Evolutionary conservation across 2,888 invertebrate species (phyloP), one percentile per base, ranked within the genome.

Genomic region (Amphiduros pacificus): DNA sequence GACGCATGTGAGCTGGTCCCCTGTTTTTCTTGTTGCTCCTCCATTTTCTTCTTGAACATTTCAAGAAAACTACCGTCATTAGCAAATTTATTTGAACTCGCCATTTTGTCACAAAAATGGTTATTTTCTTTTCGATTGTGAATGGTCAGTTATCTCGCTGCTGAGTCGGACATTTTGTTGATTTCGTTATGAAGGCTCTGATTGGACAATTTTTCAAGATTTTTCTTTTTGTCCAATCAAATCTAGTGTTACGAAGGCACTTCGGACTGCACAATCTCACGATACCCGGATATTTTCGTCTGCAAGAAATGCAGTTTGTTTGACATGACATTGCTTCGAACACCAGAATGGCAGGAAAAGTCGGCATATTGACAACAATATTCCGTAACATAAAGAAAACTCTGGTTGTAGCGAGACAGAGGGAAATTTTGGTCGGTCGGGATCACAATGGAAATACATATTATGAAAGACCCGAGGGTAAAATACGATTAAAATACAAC

Each of bases 31-130:
- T 50, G 49, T 24, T 61, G 26, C 28, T 61, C 61, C 28, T 61
- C 56, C 61, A 61, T 56, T 29, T 91, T 92, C 82, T 67, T 67
- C 40, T 93, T 93, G 75, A 94, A 94, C 87, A 93, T 90, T 81
- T 93, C 93, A 75, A 94, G 85, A 77, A 94, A 94, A 67, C 92
- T 91, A 2, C 94, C 94, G 78, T 94, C 94, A 80, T 94, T 94
- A 77, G 91, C 91, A 75, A 91, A 91, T 62, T 70, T 73, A 60
- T 77, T 77, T 75, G 24, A 6, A 27, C 6, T 26, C 51, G 26
- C 51, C 14, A 24, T n/a, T 6, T 9, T 24, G 51, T 11, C 36
- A 14, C 36, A 36, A 36, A 14, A 36, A 36, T 11, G 9, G 36
- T 11, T 17, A 17, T 36, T 17, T 11, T 17, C 11, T 9, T 11